phyloP scores from a whole-genome alignment of 1,140 invertebrate species.

The Drosophila kohkoa region DNA sequence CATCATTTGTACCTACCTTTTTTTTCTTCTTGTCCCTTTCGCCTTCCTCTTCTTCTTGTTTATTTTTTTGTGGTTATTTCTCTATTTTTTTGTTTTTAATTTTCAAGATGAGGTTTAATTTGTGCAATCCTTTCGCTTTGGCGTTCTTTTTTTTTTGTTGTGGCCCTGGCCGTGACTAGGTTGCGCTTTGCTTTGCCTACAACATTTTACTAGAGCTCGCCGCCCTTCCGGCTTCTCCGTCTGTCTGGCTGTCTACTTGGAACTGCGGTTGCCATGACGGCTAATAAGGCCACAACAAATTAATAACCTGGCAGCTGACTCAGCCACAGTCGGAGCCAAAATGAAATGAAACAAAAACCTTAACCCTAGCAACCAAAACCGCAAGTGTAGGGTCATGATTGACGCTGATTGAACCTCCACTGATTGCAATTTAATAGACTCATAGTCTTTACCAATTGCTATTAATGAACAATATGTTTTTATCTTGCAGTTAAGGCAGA shows the following conservation, averaged over 20 bases:
- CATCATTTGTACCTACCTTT: conserved; percentile 74
- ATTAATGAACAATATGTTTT: background rate
- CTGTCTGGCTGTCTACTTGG: background rate
- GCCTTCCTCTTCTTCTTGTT: background rate
- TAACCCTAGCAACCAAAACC: conserved; percentile 6
- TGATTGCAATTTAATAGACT: background rate
- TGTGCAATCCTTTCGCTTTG: conserved; percentile 62
- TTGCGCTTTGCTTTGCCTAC: background rate
- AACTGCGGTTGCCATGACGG: conserved; percentile 42
- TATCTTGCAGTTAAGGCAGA: background rate
- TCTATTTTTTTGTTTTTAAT: conserved; percentile 19
- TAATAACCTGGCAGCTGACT: conserved; percentile 25
- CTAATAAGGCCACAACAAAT: conserved; percentile 42
- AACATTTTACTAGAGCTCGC: background rate
- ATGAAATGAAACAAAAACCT: background rate
- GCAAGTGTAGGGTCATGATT: background rate
- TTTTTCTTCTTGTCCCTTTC: conserved; percentile 12
- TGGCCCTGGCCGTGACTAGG: conserved; percentile 17
- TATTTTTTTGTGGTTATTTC: conserved; percentile 33
- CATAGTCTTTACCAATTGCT: background rate
- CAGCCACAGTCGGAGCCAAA: background rate
- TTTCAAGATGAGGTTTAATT: conserved; percentile 60
- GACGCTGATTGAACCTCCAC: background rate
- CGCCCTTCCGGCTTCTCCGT: background rate
- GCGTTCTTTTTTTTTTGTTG: background rate